phyloP scores from a whole-genome alignment of 2,888 invertebrate species.

The Leucoptera coffeella region DNA sequence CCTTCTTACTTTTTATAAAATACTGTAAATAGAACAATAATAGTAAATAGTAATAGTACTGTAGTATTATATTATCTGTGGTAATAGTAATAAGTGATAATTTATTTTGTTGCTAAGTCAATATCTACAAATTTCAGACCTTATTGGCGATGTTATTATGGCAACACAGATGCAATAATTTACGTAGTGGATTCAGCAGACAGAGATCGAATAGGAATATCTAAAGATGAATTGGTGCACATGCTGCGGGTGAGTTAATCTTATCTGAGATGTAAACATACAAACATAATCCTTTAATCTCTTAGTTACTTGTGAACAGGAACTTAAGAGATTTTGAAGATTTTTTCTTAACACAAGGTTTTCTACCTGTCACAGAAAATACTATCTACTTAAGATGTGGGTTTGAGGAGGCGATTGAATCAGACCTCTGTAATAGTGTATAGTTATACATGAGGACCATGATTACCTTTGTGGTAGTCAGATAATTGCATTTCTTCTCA shows the following conservation, averaged over 20 bases:
- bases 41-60: conserved; percentile 1
- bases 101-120: conserved; percentile 1
- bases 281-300: background rate
- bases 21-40: no score
- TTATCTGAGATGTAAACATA: background rate
- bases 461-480: no score
- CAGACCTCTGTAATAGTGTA: no score
- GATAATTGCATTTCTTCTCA: no score
- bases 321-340: background rate
- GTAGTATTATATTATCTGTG: no score
- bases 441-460: no score
- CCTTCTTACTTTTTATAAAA: no score
- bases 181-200: conserved; percentile 99
- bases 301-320: background rate
- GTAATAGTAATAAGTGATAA: background rate
- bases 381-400: no score
- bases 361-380: no score
- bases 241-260: conserved; percentile 81
- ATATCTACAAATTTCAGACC: conserved; percentile 74
- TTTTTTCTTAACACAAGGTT: no score
- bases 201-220: conserved; percentile 96
- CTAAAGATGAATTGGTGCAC: conserved; percentile 94
- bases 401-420: no score
- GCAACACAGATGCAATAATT: conserved; percentile 99
- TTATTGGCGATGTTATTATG: conserved; percentile 99